Conservation (phyloP, 2,113 vertebrate species). For the Labrus mixtus region DNA sequence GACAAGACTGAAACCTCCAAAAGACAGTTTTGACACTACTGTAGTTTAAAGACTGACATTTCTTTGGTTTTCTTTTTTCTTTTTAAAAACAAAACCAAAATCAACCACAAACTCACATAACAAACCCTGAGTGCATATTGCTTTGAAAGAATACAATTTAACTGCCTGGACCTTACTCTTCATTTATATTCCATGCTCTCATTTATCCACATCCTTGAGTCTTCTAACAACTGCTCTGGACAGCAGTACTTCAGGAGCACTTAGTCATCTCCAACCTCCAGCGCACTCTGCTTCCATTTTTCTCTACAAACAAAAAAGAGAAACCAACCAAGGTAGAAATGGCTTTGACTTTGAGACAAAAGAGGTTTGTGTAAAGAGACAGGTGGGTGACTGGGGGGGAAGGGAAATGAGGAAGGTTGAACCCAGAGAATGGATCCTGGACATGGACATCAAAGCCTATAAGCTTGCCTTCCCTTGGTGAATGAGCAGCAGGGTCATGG, state of each 20-base stretch:
- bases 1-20: not conserved
- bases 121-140: too few relatives aligned
- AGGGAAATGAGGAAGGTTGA: slow-evolving; percentile 13
- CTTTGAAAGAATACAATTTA: not conserved
- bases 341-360: slow-evolving; percentile 52
- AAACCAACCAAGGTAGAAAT: slow-evolving; percentile 75
- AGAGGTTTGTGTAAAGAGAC: slow-evolving; percentile 12
- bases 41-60: too few relatives aligned
- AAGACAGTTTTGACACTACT: too few relatives aligned
- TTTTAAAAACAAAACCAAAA: too few relatives aligned
- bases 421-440: slow-evolving; percentile 57
- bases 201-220: slow-evolving; percentile 33
- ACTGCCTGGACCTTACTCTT: not conserved
- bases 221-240: slow-evolving; percentile 20
- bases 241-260: slow-evolving; percentile 34
- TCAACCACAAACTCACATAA: too few relatives aligned
- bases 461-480: slow-evolving; percentile 58
- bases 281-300: slow-evolving; percentile 15
- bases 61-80: too few relatives aligned
- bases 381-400: not conserved
- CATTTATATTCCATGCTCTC: slow-evolving; percentile 14
- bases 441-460: slow-evolving; percentile 48
- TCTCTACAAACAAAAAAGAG: slow-evolving; percentile 51
- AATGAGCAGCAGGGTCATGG: slow-evolving; percentile 52
- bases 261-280: slow-evolving; percentile 19